A percentile compares a stretch with the other conserved stretches of the same genome.
Conservation (phyloP, 1,140 invertebrate species). For the Tribolium castaneum region DNA sequence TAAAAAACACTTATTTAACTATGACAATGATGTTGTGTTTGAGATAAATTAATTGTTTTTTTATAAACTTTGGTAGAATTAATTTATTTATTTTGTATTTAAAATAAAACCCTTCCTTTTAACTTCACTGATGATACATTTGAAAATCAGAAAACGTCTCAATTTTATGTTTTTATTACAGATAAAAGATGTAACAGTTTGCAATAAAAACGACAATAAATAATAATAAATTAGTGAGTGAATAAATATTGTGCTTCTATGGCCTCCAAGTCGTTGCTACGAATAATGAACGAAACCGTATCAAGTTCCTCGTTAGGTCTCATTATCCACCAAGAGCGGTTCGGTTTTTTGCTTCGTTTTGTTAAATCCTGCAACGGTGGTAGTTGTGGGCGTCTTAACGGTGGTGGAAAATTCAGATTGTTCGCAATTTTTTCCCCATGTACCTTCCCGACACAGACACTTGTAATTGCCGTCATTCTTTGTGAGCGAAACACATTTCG, state of each 20-base stretch:
- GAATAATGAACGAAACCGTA: background rate
- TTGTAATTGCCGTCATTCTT: constrained; percentile 80
- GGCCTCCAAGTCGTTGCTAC: background rate
- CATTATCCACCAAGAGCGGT: constrained; percentile 18
- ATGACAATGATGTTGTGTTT: too few species aligned
- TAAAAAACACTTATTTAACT: too few species aligned
- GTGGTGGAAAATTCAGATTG: constrained; percentile 65
- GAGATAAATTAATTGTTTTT: too few species aligned
- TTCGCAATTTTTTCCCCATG: constrained; percentile 72
- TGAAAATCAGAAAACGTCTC: background rate
- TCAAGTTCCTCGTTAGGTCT: background rate
- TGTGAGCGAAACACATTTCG: constrained; percentile 81
- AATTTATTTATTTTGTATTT: too few species aligned
- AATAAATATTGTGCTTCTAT: constrained; percentile 3
- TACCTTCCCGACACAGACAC: constrained; percentile 73
- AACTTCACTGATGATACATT: background rate
- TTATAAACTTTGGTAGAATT: too few species aligned
- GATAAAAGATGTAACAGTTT: background rate
- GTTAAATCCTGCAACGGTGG: background rate
- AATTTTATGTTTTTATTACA: background rate
- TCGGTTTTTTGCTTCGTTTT: constrained; percentile 6
- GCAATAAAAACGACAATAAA: background rate
- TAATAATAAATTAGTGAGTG: background rate
- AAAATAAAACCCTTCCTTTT: too few species aligned
- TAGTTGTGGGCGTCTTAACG: constrained; percentile 28